Percentiles rank a stretch among this genome's conserved stretches.
Evolutionary conservation across 2,113 vertebrate genomes (phyloP).

Genomic region (Eubucco bourcierii): DNA sequence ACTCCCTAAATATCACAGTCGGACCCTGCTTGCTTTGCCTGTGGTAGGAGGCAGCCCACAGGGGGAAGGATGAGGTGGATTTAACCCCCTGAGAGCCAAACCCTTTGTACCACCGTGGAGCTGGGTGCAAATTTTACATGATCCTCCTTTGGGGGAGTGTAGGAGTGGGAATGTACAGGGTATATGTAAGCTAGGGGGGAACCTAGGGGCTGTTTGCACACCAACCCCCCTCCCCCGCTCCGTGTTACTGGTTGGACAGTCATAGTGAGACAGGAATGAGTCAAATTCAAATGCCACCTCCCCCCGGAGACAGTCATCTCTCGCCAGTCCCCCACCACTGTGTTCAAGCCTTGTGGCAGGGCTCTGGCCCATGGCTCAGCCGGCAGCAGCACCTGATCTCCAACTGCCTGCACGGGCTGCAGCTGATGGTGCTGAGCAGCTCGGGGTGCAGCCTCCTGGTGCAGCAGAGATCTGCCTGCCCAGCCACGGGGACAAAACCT

Average conservation of each 20-base stretch:
- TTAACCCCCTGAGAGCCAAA: background rate
- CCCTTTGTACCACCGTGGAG: background rate
- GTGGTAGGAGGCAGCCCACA: background rate
- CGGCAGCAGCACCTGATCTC: background rate
- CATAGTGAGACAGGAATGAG: background rate
- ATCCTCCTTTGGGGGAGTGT: background rate
- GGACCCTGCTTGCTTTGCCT: conserved; percentile 20
- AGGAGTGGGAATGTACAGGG: background rate
- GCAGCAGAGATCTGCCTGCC: background rate
- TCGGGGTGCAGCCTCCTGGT: background rate
- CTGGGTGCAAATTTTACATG: background rate
- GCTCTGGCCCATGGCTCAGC: background rate
- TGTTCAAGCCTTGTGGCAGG: background rate
- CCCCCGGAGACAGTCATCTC: background rate
- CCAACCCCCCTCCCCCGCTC: background rate
- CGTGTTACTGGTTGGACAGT: background rate
- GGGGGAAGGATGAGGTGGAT: background rate
- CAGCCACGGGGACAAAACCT: background rate
- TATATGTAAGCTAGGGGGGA: background rate
- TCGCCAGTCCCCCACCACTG: background rate
- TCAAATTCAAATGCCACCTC: conserved; percentile 22
- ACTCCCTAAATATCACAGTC: background rate
- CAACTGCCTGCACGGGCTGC: background rate
- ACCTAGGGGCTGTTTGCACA: background rate
- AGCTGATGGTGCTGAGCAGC: background rate